Percentiles rank a stretch among this genome's conserved stretches.
These are phyloP conservation scores for Ceratosolen fusciceps DNA, from an alignment of 1,140 invertebrate genomes.

Conservation along the genomic window DNA sequence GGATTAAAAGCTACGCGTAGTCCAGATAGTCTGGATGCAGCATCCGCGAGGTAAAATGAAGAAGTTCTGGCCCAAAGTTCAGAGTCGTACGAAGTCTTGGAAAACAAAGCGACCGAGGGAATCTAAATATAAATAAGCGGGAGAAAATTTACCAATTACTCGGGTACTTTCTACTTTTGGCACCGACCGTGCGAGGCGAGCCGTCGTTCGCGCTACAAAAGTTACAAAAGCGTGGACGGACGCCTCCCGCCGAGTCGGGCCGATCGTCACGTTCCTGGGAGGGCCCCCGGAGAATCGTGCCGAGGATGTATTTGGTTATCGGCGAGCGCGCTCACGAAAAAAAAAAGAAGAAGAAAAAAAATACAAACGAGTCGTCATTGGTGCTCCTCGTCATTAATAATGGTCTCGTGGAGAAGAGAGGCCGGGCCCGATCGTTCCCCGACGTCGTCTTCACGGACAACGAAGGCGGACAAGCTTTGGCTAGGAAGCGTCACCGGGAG, in stretches of 20 bases:
- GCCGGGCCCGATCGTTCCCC: no score
- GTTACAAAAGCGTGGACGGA: background rate
- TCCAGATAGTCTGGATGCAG: no score
- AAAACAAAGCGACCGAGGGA: background rate
- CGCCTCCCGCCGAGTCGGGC: background rate
- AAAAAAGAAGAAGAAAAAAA: no score
- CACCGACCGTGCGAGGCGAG: background rate
- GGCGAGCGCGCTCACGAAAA: background rate
- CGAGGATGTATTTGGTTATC: background rate
- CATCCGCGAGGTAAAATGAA: no score
- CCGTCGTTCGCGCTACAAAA: background rate
- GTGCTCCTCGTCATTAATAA: no score
- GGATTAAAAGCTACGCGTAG: no score
- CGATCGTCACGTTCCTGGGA: background rate
- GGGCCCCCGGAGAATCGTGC: background rate
- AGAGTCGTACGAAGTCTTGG: background rate
- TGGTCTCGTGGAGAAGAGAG: no score
- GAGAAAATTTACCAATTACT: conserved; percentile 5
- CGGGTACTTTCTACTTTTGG: conserved; percentile 13
- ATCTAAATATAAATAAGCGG: background rate
- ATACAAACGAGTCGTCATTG: no score
- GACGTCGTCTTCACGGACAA: background rate
- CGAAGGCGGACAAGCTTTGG: no score
- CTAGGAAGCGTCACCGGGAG: no score
- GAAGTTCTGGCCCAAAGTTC: no score